These are phyloP conservation scores for Typhlichthys subterraneus DNA, from an alignment of 2,797 vertebrate species.

Conservation along the genomic window DNA sequence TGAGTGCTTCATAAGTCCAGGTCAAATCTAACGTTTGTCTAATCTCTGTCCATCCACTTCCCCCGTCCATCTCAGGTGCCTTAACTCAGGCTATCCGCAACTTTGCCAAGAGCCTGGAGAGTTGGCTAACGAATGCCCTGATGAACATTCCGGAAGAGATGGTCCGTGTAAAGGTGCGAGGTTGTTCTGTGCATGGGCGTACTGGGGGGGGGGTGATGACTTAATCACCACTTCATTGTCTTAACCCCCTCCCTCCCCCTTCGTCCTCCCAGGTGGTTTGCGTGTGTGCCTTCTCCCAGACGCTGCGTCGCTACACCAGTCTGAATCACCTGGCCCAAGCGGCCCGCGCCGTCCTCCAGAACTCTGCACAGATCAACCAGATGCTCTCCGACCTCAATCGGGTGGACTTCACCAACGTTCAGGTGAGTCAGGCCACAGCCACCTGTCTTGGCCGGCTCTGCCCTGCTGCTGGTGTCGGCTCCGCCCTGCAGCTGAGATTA, in stretches of 20 bases:
- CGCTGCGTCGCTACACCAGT: constrained; percentile 90
- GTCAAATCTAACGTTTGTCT: background rate
- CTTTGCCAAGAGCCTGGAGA: constrained; percentile 94
- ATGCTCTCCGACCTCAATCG: constrained; percentile 95
- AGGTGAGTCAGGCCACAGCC: constrained; percentile 68
- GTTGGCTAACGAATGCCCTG: constrained; percentile 90
- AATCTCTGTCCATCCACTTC: background rate
- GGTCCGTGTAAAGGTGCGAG: constrained; percentile 88
- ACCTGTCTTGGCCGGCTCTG: background rate
- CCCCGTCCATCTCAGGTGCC: constrained; percentile 81
- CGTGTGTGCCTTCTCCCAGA: constrained; percentile 89
- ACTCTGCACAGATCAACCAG: constrained; percentile 92
- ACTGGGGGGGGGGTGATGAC: background rate
- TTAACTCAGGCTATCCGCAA: constrained; percentile 96
- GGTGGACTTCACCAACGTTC: constrained; percentile 94
- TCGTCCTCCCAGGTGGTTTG: constrained; percentile 81
- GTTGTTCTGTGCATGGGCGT: background rate
- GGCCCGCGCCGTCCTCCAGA: constrained; percentile 90
- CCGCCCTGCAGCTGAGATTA: too few species aligned
- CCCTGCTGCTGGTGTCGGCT: background rate
- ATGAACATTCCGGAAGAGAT: constrained; percentile 96
- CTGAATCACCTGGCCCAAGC: constrained; percentile 94
- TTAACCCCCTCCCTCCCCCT: background rate
- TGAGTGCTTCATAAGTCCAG: too few species aligned
- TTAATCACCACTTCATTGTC: background rate